Percentiles rank a stretch among this genome's conserved stretches.
Conservation (phyloP, 2,888 invertebrate species). For the Aphodius granarius region DNA sequence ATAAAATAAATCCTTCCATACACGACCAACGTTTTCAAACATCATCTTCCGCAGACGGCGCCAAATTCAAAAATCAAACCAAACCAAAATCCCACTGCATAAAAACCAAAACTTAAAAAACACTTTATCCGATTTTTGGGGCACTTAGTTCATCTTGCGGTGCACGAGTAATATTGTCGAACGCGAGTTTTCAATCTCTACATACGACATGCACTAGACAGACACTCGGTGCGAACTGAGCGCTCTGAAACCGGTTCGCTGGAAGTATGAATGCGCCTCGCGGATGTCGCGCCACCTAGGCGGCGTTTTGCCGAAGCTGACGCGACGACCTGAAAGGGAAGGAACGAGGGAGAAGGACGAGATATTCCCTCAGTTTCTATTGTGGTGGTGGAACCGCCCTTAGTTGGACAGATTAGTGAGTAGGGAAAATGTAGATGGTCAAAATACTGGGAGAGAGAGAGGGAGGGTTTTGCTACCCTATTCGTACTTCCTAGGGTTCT, state of each 20-base stretch:
- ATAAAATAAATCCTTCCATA: neutral
- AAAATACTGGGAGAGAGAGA: too few relatives aligned
- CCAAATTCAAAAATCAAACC: conserved; percentile 21
- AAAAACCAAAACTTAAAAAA: conserved; percentile 24
- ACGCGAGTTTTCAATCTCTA: conserved; percentile 34
- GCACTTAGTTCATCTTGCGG: conserved; percentile 10
- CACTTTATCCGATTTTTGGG: conserved; percentile 15
- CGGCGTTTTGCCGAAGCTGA: conserved; percentile 11
- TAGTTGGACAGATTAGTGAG: neutral
- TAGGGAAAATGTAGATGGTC: neutral
- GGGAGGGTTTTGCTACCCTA: neutral
- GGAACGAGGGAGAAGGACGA: neutral
- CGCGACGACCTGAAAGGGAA: neutral
- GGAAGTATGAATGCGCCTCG: conserved; percentile 11
- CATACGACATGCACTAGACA: conserved; percentile 37
- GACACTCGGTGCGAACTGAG: conserved; percentile 30
- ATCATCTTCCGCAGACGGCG: neutral
- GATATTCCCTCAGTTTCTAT: neutral
- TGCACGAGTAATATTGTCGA: conserved; percentile 14
- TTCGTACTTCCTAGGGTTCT: neutral
- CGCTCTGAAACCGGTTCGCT: conserved; percentile 9
- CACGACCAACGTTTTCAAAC: neutral
- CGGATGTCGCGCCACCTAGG: conserved; percentile 23
- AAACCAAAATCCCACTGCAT: conserved; percentile 16
- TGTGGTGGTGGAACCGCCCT: neutral